Base-by-base conservation (phyloP, 2,888 invertebrate species). In the Leptopterna dolabrata region DNA sequence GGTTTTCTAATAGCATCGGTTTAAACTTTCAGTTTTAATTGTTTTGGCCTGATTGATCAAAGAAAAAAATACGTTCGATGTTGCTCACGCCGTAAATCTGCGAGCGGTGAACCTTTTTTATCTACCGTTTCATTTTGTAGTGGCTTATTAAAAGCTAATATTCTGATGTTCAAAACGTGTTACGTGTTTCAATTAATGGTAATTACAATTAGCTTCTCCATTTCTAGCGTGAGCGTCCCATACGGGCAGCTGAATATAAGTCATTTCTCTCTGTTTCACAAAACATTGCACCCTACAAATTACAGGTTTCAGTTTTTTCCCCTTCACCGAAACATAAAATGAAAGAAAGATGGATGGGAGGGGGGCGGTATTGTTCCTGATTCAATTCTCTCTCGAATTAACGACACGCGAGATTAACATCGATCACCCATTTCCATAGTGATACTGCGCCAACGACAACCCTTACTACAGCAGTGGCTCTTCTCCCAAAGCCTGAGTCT, bases 391-490 rank as follows among this genome's bases (percentile, higher is more conserved):
- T 45, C 73, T 45, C 78, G 45, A 78, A 78, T 78, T 78, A 78
- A 78, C 78, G 41, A 78, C 78, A 78, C 78, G 78, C 78, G 78
- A 78, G 78, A 78, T 78, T 45, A 78, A 9, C 78, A 78, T 78
- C 78, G 78, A 78, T 78, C 78, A 78, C 2, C 41, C 45, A 78
- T 78, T 78, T 45, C 78, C 78, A 78, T 78, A 78, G 78, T 45
- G 78, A 78, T 43, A 78, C 78, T 14, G 41, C 27, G 43, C 45
- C 45, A 78, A 78, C 78, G 78, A 78, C 78, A 45, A 27, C 78
- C 45, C 63, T 36, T 2, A 9, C 27, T 63, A 63, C 11, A n/a
- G n/a, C n/a, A n/a, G n/a, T n/a, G 63, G 19, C 63, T 63, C 63
- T 24, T 63, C 63, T 63, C 24, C 27, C 24, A 63, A n/a, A n/a